Percentiles rank a stretch among this genome's conserved stretches.
Evolutionary conservation across 2,888 invertebrate species (phyloP).

Genomic region (Rhamphomyia laevipes): DNA sequence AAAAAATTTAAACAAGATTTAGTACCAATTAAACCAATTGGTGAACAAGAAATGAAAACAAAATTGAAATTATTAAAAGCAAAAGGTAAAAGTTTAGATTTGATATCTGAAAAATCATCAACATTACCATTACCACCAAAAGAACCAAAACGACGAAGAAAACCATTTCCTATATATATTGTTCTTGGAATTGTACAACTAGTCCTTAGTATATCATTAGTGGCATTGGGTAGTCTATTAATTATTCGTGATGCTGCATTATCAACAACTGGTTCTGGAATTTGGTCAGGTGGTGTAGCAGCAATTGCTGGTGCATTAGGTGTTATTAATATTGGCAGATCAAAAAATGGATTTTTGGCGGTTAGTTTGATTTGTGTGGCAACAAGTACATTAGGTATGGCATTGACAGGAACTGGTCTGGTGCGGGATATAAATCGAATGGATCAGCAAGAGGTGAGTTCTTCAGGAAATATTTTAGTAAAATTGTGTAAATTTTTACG

Average conservation of each 20-base stretch:
- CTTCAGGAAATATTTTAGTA: not conserved
- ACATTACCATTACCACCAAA: slow-evolving; percentile 30
- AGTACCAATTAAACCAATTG: not conserved
- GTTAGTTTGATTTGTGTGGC: slow-evolving; percentile 36
- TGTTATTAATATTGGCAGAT: slow-evolving; percentile 35
- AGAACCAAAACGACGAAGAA: not conserved
- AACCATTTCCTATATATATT: slow-evolving; percentile 28
- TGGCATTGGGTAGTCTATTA: slow-evolving; percentile 32
- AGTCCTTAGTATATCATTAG: slow-evolving; percentile 30
- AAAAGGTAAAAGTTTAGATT: not conserved
- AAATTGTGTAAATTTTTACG: not conserved
- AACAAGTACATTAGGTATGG: slow-evolving; percentile 34
- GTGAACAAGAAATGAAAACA: not conserved
- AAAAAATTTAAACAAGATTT: not conserved
- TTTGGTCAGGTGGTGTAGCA: slow-evolving; percentile 35
- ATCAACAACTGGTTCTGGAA: slow-evolving; percentile 32
- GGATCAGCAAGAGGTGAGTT: slow-evolving; percentile 21
- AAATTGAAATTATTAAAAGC: slow-evolving; percentile 1
- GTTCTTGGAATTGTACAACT: slow-evolving; percentile 32
- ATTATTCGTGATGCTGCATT: slow-evolving; percentile 33
- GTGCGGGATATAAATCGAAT: slow-evolving; percentile 34
- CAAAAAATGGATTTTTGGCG: slow-evolving; percentile 35
- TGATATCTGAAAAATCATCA: slow-evolving; percentile 16
- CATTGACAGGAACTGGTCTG: slow-evolving; percentile 34
- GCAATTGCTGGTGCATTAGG: slow-evolving; percentile 35